These are phyloP conservation scores for Typhlichthys subterraneus DNA, from an alignment of 2,797 vertebrate species.

Conservation along the genomic window DNA sequence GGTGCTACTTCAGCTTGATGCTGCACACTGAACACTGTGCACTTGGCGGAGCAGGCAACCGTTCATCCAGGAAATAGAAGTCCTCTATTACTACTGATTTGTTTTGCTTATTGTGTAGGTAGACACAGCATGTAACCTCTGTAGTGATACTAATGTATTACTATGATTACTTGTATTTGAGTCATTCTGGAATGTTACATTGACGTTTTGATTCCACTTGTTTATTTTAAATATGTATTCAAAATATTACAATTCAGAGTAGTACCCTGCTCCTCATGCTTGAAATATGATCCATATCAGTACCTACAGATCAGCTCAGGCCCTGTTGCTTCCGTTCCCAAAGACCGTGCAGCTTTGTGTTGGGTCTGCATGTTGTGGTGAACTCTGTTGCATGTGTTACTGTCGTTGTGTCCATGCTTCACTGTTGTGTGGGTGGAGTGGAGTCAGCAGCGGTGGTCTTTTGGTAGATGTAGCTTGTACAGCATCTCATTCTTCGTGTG, in stretches of 20 bases:
- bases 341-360: slow-evolving; percentile 75
- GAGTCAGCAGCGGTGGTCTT: slow-evolving; percentile 76
- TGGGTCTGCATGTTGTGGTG: slow-evolving; percentile 78
- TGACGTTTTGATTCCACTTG: too few species aligned
- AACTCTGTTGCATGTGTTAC: slow-evolving; percentile 79
- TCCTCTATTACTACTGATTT: too few species aligned
- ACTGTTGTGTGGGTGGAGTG: slow-evolving; percentile 84
- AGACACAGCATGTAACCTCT: too few species aligned
- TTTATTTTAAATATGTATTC: too few species aligned
- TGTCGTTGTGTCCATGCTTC: slow-evolving; percentile 81
- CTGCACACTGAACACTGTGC: slow-evolving; percentile 32
- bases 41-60: not conserved
- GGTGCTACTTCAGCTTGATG: slow-evolving; percentile 43
- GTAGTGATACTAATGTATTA: too few species aligned
- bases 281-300: slow-evolving; percentile 80
- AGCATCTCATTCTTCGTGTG: slow-evolving; percentile 29
- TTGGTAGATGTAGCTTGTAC: slow-evolving; percentile 50
- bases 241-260: not conserved
- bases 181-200: too few species aligned
- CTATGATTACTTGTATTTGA: too few species aligned
- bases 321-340: slow-evolving; percentile 58
- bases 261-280: slow-evolving; percentile 82
- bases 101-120: too few species aligned
- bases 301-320: slow-evolving; percentile 43
- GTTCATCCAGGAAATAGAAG: too few species aligned